These are phyloP conservation scores for Penaeus chinensis DNA, from an alignment of 1,140 invertebrate species.

Conservation along the genomic window DNA sequence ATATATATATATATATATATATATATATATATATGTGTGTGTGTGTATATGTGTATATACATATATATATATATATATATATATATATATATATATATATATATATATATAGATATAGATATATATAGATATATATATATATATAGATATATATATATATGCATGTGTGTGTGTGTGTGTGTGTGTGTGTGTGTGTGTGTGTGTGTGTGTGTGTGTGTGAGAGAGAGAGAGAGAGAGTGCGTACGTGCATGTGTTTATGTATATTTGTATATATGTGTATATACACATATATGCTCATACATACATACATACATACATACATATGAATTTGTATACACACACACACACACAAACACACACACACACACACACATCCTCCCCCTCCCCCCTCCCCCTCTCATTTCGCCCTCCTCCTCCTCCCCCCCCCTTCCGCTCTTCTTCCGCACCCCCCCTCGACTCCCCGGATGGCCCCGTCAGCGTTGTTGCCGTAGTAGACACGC, in stretches of 20 bases:
- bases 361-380: neutral
- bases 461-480: neutral
- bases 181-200: slow-evolving; percentile 39
- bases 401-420: neutral
- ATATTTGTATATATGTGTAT: too few relatives aligned
- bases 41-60: too few relatives aligned
- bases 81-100: too few relatives aligned
- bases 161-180: slow-evolving; percentile 27
- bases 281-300: neutral
- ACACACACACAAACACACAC: slow-evolving; percentile 22
- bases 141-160: slow-evolving; percentile 1
- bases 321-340: slow-evolving; percentile 2
- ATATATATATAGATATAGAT: neutral
- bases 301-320: neutral
- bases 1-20: too few relatives aligned
- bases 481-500: slow-evolving; percentile 3
- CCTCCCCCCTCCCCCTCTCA: neutral
- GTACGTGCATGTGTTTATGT: too few relatives aligned
- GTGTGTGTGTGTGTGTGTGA: neutral
- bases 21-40: too few relatives aligned
- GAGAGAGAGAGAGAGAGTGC: too few relatives aligned
- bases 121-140: slow-evolving; percentile 1
- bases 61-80: too few relatives aligned
- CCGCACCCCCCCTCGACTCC: neutral
- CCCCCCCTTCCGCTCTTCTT: neutral